Evolutionary conservation across 2,797 vertebrate species (phyloP).

Genomic region (Cuculus canorus): DNA sequence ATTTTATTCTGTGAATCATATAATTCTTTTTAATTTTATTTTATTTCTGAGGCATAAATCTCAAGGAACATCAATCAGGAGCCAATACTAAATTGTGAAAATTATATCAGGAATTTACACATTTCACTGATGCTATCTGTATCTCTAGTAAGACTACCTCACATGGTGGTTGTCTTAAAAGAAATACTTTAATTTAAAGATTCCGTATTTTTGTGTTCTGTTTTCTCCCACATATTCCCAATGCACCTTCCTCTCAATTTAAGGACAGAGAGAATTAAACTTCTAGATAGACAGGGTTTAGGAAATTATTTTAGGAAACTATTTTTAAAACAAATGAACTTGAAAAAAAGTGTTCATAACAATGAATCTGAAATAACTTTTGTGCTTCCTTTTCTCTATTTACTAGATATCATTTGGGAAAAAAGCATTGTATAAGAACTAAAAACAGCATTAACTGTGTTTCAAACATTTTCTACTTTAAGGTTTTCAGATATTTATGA

Average conservation of each 20-base stretch:
- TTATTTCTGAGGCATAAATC: neutral
- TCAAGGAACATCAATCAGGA: neutral
- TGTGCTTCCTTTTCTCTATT: neutral
- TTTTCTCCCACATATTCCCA: neutral
- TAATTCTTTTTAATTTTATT: neutral
- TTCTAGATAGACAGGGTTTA: neutral
- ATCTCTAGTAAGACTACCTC: neutral
- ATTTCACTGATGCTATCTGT: neutral
- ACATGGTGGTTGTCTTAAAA: neutral
- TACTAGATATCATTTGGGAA: neutral
- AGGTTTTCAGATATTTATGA: constrained; percentile 4
- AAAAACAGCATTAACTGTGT: neutral
- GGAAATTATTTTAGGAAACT: neutral
- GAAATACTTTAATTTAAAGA: neutral
- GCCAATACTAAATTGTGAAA: neutral
- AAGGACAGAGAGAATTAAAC: neutral
- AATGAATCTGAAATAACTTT: neutral
- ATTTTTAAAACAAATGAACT: neutral
- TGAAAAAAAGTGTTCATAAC: neutral
- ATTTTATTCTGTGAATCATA: neutral
- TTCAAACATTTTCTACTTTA: neutral
- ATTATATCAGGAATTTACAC: neutral
- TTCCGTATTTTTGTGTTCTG: neutral
- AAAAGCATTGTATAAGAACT: neutral
- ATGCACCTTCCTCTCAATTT: neutral